phyloP scores from a whole-genome alignment of 2,888 invertebrate genomes.

The Seladonia tumulorum region DNA sequence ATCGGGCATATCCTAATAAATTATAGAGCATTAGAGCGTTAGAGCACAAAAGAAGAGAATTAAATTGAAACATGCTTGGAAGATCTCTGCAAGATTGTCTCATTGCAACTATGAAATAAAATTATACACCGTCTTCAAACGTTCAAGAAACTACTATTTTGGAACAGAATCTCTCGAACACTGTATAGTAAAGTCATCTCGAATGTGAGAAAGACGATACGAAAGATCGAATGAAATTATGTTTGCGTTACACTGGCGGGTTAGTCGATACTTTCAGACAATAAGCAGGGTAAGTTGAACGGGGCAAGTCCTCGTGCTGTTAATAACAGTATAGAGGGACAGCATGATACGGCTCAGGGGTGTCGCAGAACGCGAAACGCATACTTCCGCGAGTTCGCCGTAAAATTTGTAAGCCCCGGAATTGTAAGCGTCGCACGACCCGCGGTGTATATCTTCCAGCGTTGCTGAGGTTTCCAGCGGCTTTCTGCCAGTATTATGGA shows the following conservation, averaged over 20 bases:
- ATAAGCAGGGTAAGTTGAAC: background rate
- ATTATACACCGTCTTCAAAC: too few species aligned
- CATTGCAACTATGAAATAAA: too few species aligned
- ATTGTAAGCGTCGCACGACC: constrained; percentile 52
- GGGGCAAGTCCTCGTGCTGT: background rate
- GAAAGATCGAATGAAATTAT: background rate
- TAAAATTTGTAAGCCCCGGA: constrained; percentile 63
- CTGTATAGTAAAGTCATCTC: background rate
- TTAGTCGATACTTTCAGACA: background rate
- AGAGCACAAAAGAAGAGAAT: too few species aligned
- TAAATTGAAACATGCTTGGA: too few species aligned
- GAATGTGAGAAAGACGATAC: background rate
- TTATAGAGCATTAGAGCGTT: background rate
- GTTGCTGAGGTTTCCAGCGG: constrained; percentile 60
- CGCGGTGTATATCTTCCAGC: constrained; percentile 42
- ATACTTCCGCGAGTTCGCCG: constrained; percentile 58
- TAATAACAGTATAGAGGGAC: background rate
- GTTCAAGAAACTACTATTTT: background rate
- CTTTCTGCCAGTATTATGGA: constrained; percentile 60
- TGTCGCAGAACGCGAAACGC: constrained; percentile 54
- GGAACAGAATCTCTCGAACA: background rate
- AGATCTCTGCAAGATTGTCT: too few species aligned
- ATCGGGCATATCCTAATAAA: background rate
- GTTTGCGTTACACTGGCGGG: too few species aligned
- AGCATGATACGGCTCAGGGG: constrained; percentile 9